Percentiles rank a stretch among this genome's conserved stretches.
phyloP scores from a whole-genome alignment of 2,113 vertebrate species.

The Tenrec ecaudatus region DNA sequence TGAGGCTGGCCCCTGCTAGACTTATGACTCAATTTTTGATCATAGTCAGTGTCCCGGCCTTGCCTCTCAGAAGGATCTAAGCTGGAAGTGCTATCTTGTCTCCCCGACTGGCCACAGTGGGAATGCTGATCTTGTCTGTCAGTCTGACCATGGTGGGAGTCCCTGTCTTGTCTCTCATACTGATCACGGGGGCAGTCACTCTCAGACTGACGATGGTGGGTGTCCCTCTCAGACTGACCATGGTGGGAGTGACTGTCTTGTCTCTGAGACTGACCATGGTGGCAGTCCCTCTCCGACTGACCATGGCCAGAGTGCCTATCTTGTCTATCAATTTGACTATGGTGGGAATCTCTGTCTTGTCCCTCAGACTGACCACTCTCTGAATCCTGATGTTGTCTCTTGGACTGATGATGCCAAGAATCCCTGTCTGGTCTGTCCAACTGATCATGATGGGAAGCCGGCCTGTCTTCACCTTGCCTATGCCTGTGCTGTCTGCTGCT shows the following conservation, averaged over 20 bases:
- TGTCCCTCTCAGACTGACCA: background rate
- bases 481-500: background rate
- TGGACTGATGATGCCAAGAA: too few relatives aligned
- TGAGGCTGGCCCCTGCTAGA: slow-evolving; percentile 15
- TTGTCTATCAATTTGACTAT: too few relatives aligned
- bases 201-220: background rate
- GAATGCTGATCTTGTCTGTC: background rate
- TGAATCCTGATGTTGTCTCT: too few relatives aligned
- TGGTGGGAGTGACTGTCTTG: too few relatives aligned
- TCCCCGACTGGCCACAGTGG: background rate
- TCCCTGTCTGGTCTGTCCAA: too few relatives aligned
- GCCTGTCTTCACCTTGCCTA: background rate
- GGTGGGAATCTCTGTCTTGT: too few relatives aligned
- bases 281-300: background rate
- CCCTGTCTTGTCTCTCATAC: background rate
- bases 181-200: background rate
- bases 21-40: slow-evolving; percentile 40
- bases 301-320: accelerated
- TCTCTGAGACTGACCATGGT: background rate
- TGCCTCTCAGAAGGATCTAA: slow-evolving; percentile 14
- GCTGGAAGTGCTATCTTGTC: background rate
- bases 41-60: slow-evolving; percentile 2
- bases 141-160: accelerated
- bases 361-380: too few relatives aligned
- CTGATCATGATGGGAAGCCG: background rate